Percentiles rank a stretch among this genome's conserved stretches.
phyloP scores from a whole-genome alignment of 53 echinoderm and acorn worm species.

The Arbacia lixula region DNA sequence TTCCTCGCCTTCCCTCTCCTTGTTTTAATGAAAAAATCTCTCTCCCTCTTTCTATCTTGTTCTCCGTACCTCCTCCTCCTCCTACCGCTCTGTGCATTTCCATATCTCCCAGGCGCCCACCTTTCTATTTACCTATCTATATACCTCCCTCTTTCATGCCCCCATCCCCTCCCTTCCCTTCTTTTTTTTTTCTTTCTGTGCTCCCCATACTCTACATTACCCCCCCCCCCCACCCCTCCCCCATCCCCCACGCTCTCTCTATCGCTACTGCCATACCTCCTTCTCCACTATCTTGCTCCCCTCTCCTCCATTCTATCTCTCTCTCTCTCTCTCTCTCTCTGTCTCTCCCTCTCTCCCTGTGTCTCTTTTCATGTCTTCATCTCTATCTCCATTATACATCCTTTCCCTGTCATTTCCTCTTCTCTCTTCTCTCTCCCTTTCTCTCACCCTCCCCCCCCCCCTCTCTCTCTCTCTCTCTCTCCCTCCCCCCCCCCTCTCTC shows the following conservation, averaged over 20 bases:
- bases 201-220: not conserved
- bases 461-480: not conserved
- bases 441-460: not conserved
- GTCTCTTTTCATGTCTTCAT: not conserved
- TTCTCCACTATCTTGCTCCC: not conserved
- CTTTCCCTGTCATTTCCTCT: not conserved
- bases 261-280: too few relatives aligned
- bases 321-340: not conserved
- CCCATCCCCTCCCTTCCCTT: not conserved
- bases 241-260: too few relatives aligned
- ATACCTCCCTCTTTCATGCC: not conserved
- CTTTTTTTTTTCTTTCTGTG: not conserved
- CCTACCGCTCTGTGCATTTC: too few relatives aligned
- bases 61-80: too few relatives aligned
- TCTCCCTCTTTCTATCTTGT: too few relatives aligned
- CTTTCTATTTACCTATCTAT: not conserved
- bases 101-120: not conserved
- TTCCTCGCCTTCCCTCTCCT: not conserved
- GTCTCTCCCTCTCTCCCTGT: not conserved
- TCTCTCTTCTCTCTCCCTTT: not conserved
- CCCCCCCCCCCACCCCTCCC: too few relatives aligned
- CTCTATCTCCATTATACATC: not conserved
- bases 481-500: not conserved
- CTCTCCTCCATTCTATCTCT: not conserved
- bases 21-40: too few relatives aligned